Evolutionary conservation across 2,888 invertebrate genomes (phyloP), one percentile per base, ranked within the genome.

Genomic region (Thecophora atra): DNA sequence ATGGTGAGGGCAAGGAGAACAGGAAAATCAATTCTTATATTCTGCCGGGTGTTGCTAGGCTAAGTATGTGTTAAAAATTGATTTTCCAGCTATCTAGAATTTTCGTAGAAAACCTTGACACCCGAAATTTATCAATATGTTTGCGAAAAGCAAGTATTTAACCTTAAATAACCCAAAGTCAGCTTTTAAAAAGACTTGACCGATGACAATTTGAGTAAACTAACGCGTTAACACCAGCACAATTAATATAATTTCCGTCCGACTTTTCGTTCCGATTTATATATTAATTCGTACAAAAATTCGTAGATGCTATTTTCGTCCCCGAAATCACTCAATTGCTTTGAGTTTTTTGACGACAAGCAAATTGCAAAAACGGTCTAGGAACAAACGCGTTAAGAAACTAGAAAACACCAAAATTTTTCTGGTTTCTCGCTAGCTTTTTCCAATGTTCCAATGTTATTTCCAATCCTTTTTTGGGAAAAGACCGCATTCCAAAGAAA

Each of bases 21-120:
- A 47, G 42, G 64, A 72, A 72, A 72, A 72, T 73, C 67, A 71
- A 73, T 69, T 73, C 13, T 28, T 63, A 71, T 71, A 56, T 51
- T 24, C 63, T 64, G 70, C 44, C 17, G 37, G 19, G 62, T 26
- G 52, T 37, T 26, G 51, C 28, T 51, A 26, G 70, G 37, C 28
- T 30, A 30, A 62, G 19, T 52, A 19, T 60, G n/a, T n/a, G n/a
- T n/a, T 37, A 17, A 30, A 37, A 70, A 70, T 70, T 70, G 70
- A 70, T 70, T 70, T 70, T 70, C 62, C 70, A 37, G 62, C 19
- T 51, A 63, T 47, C 30, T 13, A 21, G 17, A 11, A 21, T 19
- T 24, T 13, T 64, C n/a, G 11, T n/a, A 47, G 1, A n/a, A 47
- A 47, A 47, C 5, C 1, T 11, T n/a, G 15, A n/a, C 47, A 47